Base-by-base conservation (phyloP, 1,140 invertebrate species). In the Sinonovacula constricta region DNA sequence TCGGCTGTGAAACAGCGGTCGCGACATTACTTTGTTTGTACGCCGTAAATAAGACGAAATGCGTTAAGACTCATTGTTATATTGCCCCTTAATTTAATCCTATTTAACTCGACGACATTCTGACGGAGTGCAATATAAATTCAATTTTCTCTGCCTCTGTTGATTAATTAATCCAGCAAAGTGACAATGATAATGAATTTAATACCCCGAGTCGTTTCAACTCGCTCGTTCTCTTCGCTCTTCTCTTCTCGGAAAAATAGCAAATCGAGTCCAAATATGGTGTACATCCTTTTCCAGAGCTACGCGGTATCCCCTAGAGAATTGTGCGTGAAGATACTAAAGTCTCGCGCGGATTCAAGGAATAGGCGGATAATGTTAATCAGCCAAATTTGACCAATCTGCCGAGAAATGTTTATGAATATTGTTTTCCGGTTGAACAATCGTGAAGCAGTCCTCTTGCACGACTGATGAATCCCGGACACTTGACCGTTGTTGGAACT, bases 101-200 rank as follows among this genome's bases (percentile, higher is more conserved):
- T 74, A 36, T 59, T 74, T 74, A 74, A 39, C 57, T 51, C 18
- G 36, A 39, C 56, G 59, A 63, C 57, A 63, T 59, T 63, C 15
- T 30, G 70, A 74, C 57, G 53, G 54, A 12, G 39, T 53, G 70
- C 59, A 54, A 74, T 74, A 74, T 62, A 74, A 74, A 74, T 74
- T 60, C 70, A 74, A 74, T 74, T 74, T 74, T 60, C 56, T n/a
- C 59, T 56, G 36, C 34, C 28, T 62, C 39, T 12, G 26, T 74
- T 74, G 70, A 74, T 74, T 74, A 74, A 74, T 74, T 74, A 74
- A 74, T 74, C 70, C 39, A 34, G 59, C 56, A 24, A 74, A 74
- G 59, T 74, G 70, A 62, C 70, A 74, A 74, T 33, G 45, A 22
- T 74, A 74, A 74, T 74, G 70, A 74, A 74, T 74, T 63, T 74